Evolutionary conservation across 2,888 invertebrate genomes (phyloP).

Genomic region (Philereme vetulata): DNA sequence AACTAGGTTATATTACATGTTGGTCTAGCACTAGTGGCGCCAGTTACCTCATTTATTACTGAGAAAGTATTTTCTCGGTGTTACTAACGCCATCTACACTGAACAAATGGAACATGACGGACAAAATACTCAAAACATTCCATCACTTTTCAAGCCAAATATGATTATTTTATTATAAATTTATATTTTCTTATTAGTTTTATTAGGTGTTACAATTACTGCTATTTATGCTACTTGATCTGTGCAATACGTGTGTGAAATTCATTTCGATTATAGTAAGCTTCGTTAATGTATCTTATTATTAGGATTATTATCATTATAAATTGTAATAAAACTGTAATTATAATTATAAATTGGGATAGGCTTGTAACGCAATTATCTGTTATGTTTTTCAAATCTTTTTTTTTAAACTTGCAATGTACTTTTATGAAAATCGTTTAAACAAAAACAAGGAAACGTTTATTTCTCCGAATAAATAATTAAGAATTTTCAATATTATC

Average conservation of each 20-base stretch:
- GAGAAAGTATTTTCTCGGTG: background rate
- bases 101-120: slow-evolving; percentile 45
- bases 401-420: slow-evolving; percentile 54
- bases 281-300: slow-evolving; percentile 65
- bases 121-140: slow-evolving; percentile 56
- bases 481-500: slow-evolving; percentile 67
- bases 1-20: too few relatives aligned
- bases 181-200: slow-evolving; percentile 59
- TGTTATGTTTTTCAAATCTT: slow-evolving; percentile 70
- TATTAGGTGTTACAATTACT: slow-evolving; percentile 60
- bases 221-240: slow-evolving; percentile 71
- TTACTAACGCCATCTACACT: slow-evolving; percentile 11
- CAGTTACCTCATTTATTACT: background rate
- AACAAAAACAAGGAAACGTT: slow-evolving; percentile 63
- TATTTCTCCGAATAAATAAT: slow-evolving; percentile 79
- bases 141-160: slow-evolving; percentile 55
- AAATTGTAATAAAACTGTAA: slow-evolving; percentile 79
- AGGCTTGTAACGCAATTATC: slow-evolving; percentile 73
- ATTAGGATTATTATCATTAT: slow-evolving; percentile 57
- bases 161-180: slow-evolving; percentile 49
- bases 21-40: too few relatives aligned
- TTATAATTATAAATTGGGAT: slow-evolving; percentile 65
- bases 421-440: slow-evolving; percentile 61
- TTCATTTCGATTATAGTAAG: slow-evolving; percentile 64
- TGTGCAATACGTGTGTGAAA: slow-evolving; percentile 77